Conservation (phyloP, 2,113 vertebrate species). For the Crotalus viridis region DNA sequence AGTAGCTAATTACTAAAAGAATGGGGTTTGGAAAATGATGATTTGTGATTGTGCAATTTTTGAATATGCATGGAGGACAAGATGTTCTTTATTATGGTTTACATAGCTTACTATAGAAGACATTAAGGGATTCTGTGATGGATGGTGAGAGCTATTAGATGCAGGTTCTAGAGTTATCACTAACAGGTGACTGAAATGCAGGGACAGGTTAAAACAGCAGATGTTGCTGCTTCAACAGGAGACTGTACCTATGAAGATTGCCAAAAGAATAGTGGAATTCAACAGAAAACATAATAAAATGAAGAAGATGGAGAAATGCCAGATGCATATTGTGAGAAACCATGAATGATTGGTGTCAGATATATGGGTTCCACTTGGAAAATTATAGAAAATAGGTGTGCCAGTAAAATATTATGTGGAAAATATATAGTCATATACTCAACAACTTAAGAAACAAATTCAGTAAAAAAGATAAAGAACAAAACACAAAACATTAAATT, state of each 20-base stretch:
- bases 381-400: neutral
- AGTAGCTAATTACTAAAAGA: neutral
- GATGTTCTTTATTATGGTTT: neutral
- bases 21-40: neutral
- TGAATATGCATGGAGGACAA: neutral
- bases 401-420: neutral
- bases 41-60: neutral
- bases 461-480: neutral
- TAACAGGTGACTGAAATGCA: neutral
- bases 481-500: neutral
- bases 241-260: neutral
- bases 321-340: neutral
- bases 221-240: neutral
- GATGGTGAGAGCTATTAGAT: neutral
- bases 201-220: neutral
- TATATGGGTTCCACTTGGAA: neutral
- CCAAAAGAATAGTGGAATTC: neutral
- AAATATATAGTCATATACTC: neutral
- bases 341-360: neutral
- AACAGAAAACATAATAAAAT: neutral
- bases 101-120: neutral
- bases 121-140: neutral
- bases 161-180: neutral
- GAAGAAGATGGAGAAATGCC: neutral
- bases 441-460: neutral